A percentile compares a stretch with the other conserved stretches of the same genome.
Conservation (phyloP, 2,797 vertebrate species). For the Hydrocynus forskahlii region DNA sequence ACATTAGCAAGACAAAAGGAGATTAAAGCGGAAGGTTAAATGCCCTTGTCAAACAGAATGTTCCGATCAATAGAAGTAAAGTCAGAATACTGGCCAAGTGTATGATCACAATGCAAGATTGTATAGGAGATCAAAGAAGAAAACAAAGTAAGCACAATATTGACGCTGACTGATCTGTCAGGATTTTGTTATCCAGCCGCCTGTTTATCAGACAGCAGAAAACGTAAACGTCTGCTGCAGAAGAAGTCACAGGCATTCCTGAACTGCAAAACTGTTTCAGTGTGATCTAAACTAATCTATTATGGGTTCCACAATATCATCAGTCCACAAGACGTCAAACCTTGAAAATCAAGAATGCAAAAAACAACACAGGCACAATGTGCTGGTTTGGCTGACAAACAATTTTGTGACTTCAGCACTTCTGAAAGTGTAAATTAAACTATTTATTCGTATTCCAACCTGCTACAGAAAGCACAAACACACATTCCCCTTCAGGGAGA, state of each 20-base stretch:
- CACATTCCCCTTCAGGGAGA: not conserved
- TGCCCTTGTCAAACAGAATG: constrained; percentile 20
- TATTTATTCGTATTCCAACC: not conserved
- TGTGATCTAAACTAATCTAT: not conserved
- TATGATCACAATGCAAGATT: constrained; percentile 24
- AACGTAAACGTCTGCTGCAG: not conserved
- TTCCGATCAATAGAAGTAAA: constrained; percentile 23
- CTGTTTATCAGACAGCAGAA: constrained; percentile 5
- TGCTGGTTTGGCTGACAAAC: not conserved
- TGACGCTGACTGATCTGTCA: constrained; percentile 2
- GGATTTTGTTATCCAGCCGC: not conserved
- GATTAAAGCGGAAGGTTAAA: constrained; percentile 1
- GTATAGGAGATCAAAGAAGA: not conserved
- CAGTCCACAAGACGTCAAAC: not conserved
- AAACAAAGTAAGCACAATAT: constrained; percentile 8
- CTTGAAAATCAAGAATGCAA: not conserved
- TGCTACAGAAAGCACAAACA: not conserved
- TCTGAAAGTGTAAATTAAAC: not conserved
- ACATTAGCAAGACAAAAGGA: constrained; percentile 27
- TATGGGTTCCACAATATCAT: not conserved
- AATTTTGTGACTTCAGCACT: not conserved
- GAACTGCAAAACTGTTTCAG: not conserved
- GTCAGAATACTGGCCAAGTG: constrained; percentile 32
- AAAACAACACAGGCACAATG: not conserved
- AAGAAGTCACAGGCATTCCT: not conserved